Evolutionary conservation across 2,888 invertebrate genomes (phyloP).

Genomic region (Polyploca ridens): DNA sequence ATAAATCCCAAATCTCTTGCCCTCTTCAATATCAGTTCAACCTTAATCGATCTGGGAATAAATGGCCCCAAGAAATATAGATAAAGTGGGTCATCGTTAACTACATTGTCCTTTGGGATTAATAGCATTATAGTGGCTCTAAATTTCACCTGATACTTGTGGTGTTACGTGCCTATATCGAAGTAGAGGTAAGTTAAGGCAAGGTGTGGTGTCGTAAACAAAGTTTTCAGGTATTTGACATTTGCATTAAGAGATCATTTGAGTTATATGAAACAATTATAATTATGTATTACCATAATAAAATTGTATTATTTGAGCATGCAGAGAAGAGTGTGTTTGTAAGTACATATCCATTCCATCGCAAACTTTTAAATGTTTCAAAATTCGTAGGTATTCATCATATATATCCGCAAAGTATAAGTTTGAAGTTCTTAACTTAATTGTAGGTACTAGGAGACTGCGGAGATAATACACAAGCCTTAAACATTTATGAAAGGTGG

Average conservation of each 20-base stretch:
- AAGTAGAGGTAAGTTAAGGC: constrained; percentile 7
- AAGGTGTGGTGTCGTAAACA: constrained; percentile 10
- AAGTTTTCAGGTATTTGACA: constrained; percentile 5
- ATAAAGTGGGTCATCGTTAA: constrained; percentile 74
- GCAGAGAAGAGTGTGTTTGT: too few relatives aligned
- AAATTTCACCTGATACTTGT: constrained; percentile 40
- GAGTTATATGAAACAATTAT: too few relatives aligned
- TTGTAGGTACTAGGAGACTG: too few relatives aligned
- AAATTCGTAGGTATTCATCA: too few relatives aligned
- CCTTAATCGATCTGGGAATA: constrained; percentile 38
- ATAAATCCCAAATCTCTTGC: constrained; percentile 4
- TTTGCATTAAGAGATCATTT: background rate
- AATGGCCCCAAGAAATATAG: constrained; percentile 42
- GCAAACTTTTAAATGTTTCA: too few relatives aligned
- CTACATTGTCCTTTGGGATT: constrained; percentile 68
- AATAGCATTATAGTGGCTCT: constrained; percentile 58
- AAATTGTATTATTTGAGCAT: too few relatives aligned
- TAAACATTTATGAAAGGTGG: too few relatives aligned
- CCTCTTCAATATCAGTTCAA: constrained; percentile 3
- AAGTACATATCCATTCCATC: too few relatives aligned
- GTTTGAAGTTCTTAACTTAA: too few relatives aligned
- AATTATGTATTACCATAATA: too few relatives aligned
- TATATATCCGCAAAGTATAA: too few relatives aligned
- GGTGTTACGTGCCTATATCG: constrained; percentile 16
- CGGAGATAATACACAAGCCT: too few relatives aligned